Percentiles rank a stretch among this genome's conserved stretches.
phyloP scores from a whole-genome alignment of 1,140 invertebrate species.

The Cydia amplana region DNA sequence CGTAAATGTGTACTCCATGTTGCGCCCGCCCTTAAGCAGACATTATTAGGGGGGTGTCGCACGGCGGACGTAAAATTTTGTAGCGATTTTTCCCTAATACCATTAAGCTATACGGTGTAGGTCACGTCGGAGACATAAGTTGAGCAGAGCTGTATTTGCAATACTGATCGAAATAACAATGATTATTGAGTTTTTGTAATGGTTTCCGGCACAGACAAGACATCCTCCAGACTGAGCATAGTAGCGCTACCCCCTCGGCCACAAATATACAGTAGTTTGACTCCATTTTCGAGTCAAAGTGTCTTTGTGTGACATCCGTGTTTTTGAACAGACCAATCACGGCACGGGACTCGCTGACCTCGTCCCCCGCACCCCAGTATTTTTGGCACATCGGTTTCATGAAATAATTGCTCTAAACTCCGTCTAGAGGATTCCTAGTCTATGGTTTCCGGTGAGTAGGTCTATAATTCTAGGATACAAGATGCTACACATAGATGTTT shows the following conservation, averaged over 20 bases:
- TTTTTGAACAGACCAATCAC: too few species aligned
- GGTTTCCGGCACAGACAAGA: too few species aligned
- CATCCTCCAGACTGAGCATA: too few species aligned
- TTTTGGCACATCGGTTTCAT: too few species aligned
- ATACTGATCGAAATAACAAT: constrained; percentile 23
- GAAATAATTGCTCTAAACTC: too few species aligned
- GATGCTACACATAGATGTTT: not conserved
- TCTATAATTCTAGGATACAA: not conserved
- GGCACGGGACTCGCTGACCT: too few species aligned
- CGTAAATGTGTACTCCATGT: constrained; percentile 78
- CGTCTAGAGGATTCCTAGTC: too few species aligned
- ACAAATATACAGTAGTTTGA: too few species aligned
- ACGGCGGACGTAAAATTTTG: constrained; percentile 74
- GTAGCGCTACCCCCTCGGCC: too few species aligned
- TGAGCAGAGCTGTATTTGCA: constrained; percentile 30
- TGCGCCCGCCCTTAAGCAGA: constrained; percentile 75
- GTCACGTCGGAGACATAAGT: constrained; percentile 56
- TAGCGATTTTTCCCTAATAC: constrained; percentile 75
- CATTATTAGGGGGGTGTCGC: constrained; percentile 74
- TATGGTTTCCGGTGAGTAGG: not conserved
- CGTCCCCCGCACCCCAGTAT: too few species aligned
- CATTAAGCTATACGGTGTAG: constrained; percentile 60
- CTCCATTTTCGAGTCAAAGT: too few species aligned
- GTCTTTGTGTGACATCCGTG: too few species aligned
- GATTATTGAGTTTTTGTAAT: constrained; percentile 4